Percentiles rank a stretch among this genome's conserved stretches.
Conservation (phyloP, 2,113 vertebrate species). For the Lepisosteus oculatus region DNA sequence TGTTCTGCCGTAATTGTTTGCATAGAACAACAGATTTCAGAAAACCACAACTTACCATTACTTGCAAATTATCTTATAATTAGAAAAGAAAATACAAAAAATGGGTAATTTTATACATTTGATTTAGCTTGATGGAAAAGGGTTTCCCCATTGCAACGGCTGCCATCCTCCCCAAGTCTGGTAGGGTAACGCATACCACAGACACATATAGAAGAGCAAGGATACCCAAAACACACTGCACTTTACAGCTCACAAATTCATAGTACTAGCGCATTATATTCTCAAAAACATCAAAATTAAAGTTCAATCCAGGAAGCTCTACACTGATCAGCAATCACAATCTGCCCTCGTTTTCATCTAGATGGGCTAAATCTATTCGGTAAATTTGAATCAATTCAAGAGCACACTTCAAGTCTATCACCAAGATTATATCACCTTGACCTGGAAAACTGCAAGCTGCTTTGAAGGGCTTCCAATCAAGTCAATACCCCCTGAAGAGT, state of each 20-base stretch:
- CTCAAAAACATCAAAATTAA: background rate
- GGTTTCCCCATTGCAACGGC: slow-evolving; percentile 10
- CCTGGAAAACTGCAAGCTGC: too few relatives aligned
- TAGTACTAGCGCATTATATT: background rate
- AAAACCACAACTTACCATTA: background rate
- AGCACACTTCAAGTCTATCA: background rate
- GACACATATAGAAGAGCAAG: slow-evolving; percentile 11
- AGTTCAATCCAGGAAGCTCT: background rate
- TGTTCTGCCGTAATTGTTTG: slow-evolving; percentile 58
- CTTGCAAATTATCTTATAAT: slow-evolving; percentile 21
- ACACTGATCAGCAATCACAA: background rate
- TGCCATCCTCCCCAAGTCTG: slow-evolving; percentile 24
- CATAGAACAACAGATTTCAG: slow-evolving; percentile 49
- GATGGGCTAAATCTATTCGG: background rate
- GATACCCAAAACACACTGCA: background rate
- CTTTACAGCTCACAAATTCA: slow-evolving; percentile 8
- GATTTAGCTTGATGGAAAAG: too few relatives aligned
- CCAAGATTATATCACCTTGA: background rate
- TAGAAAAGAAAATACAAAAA: too few relatives aligned
- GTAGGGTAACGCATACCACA: slow-evolving; percentile 19
- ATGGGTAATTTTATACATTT: too few relatives aligned
- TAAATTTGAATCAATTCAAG: background rate
- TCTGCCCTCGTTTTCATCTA: slow-evolving; percentile 2
- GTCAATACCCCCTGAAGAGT: too few relatives aligned
- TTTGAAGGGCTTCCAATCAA: too few relatives aligned